Evolutionary conservation across 2,113 vertebrate genomes (phyloP).

Genomic region (Peromyscus maniculatus): DNA sequence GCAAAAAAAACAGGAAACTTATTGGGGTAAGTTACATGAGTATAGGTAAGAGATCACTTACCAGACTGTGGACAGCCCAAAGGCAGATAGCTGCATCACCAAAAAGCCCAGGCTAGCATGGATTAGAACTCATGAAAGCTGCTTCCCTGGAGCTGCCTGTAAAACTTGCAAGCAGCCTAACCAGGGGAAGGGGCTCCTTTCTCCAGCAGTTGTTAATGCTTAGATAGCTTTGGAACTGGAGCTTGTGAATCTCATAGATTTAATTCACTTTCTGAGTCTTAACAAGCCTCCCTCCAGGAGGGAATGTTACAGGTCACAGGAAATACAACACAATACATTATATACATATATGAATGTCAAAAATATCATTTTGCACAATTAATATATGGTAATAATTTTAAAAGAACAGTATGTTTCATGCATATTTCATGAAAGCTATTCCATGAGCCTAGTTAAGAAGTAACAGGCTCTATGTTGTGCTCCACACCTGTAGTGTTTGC

Average conservation of each 20-base stretch:
- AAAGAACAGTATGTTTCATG: neutral
- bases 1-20: neutral
- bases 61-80: neutral
- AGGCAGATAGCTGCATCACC: neutral
- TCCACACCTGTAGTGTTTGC: neutral
- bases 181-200: neutral
- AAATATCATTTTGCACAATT: neutral
- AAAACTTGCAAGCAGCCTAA: neutral
- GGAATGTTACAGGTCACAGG: neutral
- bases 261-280: neutral
- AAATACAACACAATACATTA: neutral
- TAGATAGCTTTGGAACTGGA: neutral
- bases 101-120: neutral
- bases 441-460: slow-evolving; percentile 56
- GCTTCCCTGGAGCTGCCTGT: neutral
- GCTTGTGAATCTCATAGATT: neutral
- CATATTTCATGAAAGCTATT: slow-evolving; percentile 54
- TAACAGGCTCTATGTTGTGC: neutral
- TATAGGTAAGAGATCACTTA: neutral
- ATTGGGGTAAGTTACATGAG: neutral
- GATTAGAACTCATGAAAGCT: neutral
- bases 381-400: neutral
- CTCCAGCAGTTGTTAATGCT: neutral
- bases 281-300: neutral
- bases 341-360: neutral